Evolutionary conservation across 2,113 vertebrate species (phyloP).

Genomic region (Megaceryle maxima): DNA sequence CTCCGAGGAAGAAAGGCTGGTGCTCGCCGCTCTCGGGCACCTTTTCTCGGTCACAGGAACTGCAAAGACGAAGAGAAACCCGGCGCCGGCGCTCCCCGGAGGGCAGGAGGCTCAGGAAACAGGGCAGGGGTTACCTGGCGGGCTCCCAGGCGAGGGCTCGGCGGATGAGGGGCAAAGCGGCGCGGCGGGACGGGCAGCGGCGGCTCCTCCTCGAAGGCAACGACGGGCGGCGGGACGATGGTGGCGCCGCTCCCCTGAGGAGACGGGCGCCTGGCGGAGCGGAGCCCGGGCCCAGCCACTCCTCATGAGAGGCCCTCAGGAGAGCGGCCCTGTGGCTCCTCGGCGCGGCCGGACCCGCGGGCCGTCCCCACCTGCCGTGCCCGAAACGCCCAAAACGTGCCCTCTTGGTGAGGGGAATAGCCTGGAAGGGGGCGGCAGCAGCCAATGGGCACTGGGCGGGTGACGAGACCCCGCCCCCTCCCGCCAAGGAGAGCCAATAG

Average conservation of each 20-base stretch:
- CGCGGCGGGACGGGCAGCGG: background rate
- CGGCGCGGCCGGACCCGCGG: accelerated
- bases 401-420: background rate
- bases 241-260: background rate
- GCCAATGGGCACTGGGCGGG: slow-evolving; percentile 44
- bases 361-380: background rate
- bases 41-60: background rate
- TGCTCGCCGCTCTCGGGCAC: background rate
- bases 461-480: background rate
- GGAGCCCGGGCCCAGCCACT: background rate
- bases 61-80: background rate
- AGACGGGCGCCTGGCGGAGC: background rate
- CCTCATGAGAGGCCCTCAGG: too few species aligned
- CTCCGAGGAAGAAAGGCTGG: too few species aligned
- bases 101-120: background rate
- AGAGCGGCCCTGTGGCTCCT: background rate
- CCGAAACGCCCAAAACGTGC: background rate
- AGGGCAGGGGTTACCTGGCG: slow-evolving; percentile 30
- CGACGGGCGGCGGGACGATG: background rate
- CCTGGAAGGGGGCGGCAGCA: background rate
- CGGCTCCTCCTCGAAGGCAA: background rate
- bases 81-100: background rate
- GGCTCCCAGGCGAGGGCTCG: background rate
- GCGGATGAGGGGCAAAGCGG: background rate
- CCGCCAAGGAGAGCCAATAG: background rate